These are phyloP conservation scores for Nyctibius bracteatus DNA, from an alignment of 2,113 vertebrate genomes.

Conservation along the genomic window DNA sequence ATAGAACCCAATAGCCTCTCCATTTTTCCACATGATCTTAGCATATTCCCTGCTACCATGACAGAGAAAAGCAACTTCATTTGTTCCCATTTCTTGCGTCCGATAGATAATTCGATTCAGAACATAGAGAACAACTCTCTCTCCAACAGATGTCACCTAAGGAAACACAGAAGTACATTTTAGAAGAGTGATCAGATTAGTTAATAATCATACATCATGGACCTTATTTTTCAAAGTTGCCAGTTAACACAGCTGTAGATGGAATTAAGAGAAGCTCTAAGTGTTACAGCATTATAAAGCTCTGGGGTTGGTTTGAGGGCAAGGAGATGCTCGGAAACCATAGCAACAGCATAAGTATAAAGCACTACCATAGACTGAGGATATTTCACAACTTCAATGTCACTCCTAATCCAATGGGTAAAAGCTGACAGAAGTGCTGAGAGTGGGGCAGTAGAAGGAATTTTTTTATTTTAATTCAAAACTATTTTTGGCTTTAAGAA, in stretches of 20 bases:
- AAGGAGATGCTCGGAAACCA: background rate
- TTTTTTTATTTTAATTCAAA: background rate
- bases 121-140: slow-evolving; percentile 89
- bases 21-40: slow-evolving; percentile 88
- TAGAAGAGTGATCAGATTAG: background rate
- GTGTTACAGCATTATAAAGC: background rate
- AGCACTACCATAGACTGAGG: background rate
- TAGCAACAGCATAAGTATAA: background rate
- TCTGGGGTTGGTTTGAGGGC: background rate
- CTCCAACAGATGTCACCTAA: slow-evolving; percentile 84
- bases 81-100: slow-evolving; percentile 79
- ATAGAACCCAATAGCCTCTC: slow-evolving; percentile 92
- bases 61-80: slow-evolving; percentile 85
- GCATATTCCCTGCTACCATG: slow-evolving; percentile 81
- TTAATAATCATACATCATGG: background rate
- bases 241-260: background rate
- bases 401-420: background rate
- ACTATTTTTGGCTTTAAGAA: background rate
- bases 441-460: accelerated
- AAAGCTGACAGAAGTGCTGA: background rate
- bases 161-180: slow-evolving; percentile 34
- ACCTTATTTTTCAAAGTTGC: background rate
- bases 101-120: slow-evolving; percentile 90
- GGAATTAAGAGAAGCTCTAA: background rate
- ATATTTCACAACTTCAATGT: background rate